phyloP scores from a whole-genome alignment of 1,140 invertebrate species.

The Drosophila arawakana region DNA sequence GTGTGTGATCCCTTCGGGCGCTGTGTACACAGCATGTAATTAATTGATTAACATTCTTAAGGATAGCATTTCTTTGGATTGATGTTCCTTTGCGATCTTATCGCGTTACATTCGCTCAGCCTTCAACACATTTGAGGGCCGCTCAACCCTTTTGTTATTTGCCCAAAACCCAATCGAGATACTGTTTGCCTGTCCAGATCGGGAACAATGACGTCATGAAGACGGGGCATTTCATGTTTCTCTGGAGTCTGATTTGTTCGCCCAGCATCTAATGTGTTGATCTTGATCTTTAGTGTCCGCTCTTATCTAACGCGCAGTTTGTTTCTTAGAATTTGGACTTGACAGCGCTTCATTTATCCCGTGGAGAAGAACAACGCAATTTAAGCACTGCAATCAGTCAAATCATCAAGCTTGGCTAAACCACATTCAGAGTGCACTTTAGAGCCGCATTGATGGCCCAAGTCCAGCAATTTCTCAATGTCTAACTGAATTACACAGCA shows the following conservation, averaged over 20 bases:
- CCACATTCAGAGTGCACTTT: slow-evolving; percentile 20
- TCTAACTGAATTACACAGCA: slow-evolving; percentile 70
- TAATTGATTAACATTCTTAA: slow-evolving; percentile 83
- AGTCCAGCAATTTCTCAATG: slow-evolving; percentile 78
- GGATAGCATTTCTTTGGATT: slow-evolving; percentile 71
- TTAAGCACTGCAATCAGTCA: slow-evolving; percentile 55
- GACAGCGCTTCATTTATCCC: slow-evolving; percentile 43
- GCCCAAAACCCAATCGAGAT: neutral
- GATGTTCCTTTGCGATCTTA: slow-evolving; percentile 71
- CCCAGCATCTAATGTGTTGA: slow-evolving; percentile 47
- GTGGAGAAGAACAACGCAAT: slow-evolving; percentile 30
- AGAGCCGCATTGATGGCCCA: slow-evolving; percentile 18
- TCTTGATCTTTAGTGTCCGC: slow-evolving; percentile 43
- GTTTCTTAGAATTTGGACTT: slow-evolving; percentile 64
- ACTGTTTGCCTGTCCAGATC: slow-evolving; percentile 55
- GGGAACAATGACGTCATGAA: slow-evolving; percentile 44
- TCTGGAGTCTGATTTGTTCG: slow-evolving; percentile 30
- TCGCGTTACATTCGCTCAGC: slow-evolving; percentile 71
- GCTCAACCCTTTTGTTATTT: slow-evolving; percentile 67
- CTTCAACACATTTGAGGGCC: slow-evolving; percentile 57
- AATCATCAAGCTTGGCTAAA: slow-evolving; percentile 40
- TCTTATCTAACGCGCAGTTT: slow-evolving; percentile 64
- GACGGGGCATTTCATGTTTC: slow-evolving; percentile 44
- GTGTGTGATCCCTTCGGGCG: neutral
- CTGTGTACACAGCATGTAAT: slow-evolving; percentile 72